Conservation (phyloP, 1,140 invertebrate genomes). For the Marisa cornuarietis region DNA sequence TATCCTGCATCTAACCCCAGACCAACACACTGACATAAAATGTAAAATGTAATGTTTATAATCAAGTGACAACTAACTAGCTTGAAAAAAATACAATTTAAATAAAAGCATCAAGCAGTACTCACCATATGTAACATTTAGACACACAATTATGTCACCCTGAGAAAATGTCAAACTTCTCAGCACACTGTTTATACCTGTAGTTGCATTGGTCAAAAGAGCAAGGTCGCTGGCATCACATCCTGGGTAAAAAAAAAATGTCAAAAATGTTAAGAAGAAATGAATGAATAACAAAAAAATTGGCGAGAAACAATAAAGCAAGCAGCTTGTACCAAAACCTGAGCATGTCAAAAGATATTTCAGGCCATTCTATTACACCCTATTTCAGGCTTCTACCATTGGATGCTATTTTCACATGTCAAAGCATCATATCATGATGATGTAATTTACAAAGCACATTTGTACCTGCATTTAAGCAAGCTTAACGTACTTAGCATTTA, state of each 20-base stretch:
- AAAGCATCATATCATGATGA: no score
- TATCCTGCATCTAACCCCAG: no score
- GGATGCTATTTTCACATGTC: no score
- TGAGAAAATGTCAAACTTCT: constrained; percentile 44
- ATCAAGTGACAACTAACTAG: no score
- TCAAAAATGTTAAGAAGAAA: neutral
- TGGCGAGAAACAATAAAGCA: neutral
- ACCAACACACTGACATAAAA: no score
- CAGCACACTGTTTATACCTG: constrained; percentile 58
- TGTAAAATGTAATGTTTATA: no score
- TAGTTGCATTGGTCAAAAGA: constrained; percentile 61
- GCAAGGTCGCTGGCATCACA: constrained; percentile 58
- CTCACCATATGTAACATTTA: constrained; percentile 61
- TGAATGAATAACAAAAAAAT: constrained; percentile 13
- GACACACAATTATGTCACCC: constrained; percentile 57
- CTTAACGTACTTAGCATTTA: no score
- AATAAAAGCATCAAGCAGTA: constrained; percentile 1
- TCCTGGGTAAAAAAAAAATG: constrained; percentile 34
- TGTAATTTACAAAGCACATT: no score
- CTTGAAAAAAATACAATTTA: neutral
- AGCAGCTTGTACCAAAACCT: neutral
- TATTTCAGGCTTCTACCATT: no score
- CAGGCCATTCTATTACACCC: no score
- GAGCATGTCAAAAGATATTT: no score
- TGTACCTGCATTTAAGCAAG: no score